A percentile compares a stretch with the other conserved stretches of the same genome.
Conservation (phyloP, 2,113 vertebrate genomes). For the Phasianus colchicus region DNA sequence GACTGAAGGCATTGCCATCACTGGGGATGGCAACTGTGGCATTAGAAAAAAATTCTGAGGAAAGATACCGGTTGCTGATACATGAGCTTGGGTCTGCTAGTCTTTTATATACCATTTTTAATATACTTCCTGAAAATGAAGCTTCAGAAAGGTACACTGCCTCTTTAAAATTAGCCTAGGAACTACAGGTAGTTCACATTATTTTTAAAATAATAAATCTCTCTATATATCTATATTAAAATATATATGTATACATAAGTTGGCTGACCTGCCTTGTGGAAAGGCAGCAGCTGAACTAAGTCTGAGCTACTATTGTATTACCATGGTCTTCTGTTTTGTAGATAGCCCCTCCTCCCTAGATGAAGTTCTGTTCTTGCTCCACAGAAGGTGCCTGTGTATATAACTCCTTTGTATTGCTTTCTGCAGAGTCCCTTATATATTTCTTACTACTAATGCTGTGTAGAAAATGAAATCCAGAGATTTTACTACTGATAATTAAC, state of each 20-base stretch:
- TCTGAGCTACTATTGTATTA: constrained; percentile 73
- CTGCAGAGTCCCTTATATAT: constrained; percentile 71
- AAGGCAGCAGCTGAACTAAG: constrained; percentile 58
- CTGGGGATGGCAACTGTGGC: constrained; percentile 64
- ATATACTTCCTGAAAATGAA: constrained; percentile 72
- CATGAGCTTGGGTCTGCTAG: constrained; percentile 48
- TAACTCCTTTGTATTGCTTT: constrained; percentile 65
- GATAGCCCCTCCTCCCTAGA: constrained; percentile 67
- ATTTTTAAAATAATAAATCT: constrained; percentile 76
- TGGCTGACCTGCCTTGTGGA: constrained; percentile 48
- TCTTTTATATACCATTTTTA: constrained; percentile 74
- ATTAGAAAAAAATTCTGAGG: constrained; percentile 20
- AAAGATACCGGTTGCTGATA: constrained; percentile 6
- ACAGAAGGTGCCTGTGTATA: constrained; percentile 62
- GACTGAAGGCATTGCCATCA: constrained; percentile 61
- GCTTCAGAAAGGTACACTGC: constrained; percentile 72
- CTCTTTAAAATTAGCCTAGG: constrained; percentile 74
- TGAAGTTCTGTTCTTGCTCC: constrained; percentile 58
- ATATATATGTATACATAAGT: constrained; percentile 72
- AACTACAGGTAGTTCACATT: constrained; percentile 75
- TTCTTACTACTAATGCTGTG: constrained; percentile 72
- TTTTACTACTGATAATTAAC: constrained; percentile 79
- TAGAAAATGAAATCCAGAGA: constrained; percentile 73
- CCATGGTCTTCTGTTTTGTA: constrained; percentile 70
- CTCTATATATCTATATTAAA: constrained; percentile 74